Percentiles rank a stretch among this genome's conserved stretches.
phyloP scores from a whole-genome alignment of 2,888 invertebrate genomes.

The Andrena haemorrhoa region DNA sequence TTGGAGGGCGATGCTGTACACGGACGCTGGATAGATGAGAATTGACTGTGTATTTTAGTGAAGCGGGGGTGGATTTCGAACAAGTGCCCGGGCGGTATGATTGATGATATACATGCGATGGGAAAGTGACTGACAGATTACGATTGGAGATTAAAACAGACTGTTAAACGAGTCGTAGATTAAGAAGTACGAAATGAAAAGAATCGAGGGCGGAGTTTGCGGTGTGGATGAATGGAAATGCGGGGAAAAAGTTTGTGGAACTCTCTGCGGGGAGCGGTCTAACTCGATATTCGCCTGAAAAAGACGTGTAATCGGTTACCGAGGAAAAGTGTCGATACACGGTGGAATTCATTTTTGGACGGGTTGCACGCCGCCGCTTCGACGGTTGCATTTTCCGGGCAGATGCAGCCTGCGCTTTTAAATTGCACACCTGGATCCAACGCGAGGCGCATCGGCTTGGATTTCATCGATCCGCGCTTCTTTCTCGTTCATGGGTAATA shows the following conservation, averaged over 20 bases:
- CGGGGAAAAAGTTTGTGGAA: not conserved
- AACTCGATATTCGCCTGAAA: conserved; percentile 37
- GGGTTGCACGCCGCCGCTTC: conserved; percentile 17
- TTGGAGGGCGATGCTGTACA: not conserved
- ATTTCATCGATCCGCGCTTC: conserved; percentile 59
- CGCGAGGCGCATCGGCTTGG: conserved; percentile 37
- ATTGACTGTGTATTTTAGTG: too few relatives aligned
- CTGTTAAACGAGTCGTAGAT: not conserved
- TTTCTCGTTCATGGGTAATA: conserved; percentile 41
- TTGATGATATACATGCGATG: too few relatives aligned
- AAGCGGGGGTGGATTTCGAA: not conserved
- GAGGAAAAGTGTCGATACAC: conserved; percentile 29
- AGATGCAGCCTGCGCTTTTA: conserved; percentile 25
- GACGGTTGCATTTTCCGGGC: conserved; percentile 47
- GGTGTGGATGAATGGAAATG: conserved; percentile 4
- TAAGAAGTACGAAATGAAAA: not conserved
- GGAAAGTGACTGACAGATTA: not conserved
- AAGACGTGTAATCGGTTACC: conserved; percentile 30
- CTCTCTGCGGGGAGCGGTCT: not conserved
- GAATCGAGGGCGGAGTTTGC: not conserved
- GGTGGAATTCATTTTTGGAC: conserved; percentile 39
- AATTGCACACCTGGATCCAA: conserved; percentile 32
- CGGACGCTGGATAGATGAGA: too few relatives aligned
- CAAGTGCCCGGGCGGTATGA: not conserved
- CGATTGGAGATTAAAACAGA: not conserved